A percentile compares a stretch with the other conserved stretches of the same genome.
Evolutionary conservation across 2,797 vertebrate species (phyloP).

Genomic region (Arnoldichthys spilopterus): DNA sequence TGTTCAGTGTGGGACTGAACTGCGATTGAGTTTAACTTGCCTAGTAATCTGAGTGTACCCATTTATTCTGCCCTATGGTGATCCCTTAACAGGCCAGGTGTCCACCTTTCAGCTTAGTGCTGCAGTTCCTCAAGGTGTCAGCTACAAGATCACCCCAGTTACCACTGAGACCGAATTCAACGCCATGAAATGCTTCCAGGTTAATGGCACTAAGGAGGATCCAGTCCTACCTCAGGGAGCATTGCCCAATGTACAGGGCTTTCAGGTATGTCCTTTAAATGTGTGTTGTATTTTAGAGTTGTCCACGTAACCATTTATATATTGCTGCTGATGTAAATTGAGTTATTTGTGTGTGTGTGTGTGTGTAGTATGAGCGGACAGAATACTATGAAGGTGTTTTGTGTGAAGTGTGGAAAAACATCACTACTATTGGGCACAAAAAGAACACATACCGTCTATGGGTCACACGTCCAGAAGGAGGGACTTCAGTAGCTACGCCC

Average conservation of each 20-base stretch:
- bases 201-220: conserved; percentile 79
- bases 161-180: conserved; percentile 81
- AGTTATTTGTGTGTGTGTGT: background rate
- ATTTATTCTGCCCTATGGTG: background rate
- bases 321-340: background rate
- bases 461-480: conserved; percentile 74
- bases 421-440: conserved; percentile 74
- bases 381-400: conserved; percentile 77
- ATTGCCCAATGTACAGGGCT: conserved; percentile 74
- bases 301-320: too few relatives aligned
- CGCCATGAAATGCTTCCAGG: conserved; percentile 81
- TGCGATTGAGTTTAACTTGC: background rate
- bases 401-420: conserved; percentile 82
- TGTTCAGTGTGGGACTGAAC: background rate
- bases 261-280: conserved; percentile 69
- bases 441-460: conserved; percentile 85
- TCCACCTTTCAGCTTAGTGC: conserved; percentile 78
- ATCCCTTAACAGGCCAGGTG: conserved; percentile 74
- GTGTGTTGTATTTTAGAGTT: background rate
- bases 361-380: conserved; percentile 77
- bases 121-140: conserved; percentile 69
- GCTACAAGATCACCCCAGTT: conserved; percentile 80
- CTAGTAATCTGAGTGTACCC: background rate
- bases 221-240: conserved; percentile 69
- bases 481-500: conserved; percentile 58